phyloP scores from a whole-genome alignment of 2,113 vertebrate genomes.

The Chlorocebus sabaeus region DNA sequence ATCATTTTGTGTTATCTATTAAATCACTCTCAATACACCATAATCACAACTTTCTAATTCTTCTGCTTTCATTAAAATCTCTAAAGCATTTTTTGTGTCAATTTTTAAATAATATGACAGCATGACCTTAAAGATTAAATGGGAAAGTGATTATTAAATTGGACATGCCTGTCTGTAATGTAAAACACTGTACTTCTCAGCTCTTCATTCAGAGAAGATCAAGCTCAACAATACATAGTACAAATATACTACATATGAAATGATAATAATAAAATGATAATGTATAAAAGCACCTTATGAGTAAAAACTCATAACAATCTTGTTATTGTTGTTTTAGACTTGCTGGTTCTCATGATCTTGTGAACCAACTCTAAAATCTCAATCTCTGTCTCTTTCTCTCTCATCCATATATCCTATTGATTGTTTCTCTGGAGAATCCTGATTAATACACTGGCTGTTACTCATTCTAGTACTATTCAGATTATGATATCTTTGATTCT shows the following conservation, averaged over 20 bases:
- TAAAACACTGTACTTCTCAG: background rate
- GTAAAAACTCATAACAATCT: background rate
- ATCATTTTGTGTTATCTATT: slow-evolving; percentile 73
- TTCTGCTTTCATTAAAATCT: slow-evolving; percentile 58
- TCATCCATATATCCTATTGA: background rate
- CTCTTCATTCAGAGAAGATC: background rate
- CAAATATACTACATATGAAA: background rate
- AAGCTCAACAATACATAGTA: background rate
- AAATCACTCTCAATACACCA: slow-evolving; percentile 38
- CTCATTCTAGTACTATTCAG: background rate
- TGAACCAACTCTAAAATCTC: background rate
- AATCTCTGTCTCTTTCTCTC: no score
- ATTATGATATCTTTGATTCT: background rate
- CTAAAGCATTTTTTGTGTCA: slow-evolving; percentile 68
- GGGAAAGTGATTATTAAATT: slow-evolving; percentile 53
- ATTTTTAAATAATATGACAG: slow-evolving; percentile 72
- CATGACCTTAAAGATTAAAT: slow-evolving; percentile 64
- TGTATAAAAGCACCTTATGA: background rate
- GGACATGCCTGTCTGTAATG: slow-evolving; percentile 35
- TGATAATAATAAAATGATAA: background rate
- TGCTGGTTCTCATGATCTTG: background rate
- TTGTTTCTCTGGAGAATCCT: background rate
- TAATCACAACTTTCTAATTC: slow-evolving; percentile 58
- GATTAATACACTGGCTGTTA: background rate
- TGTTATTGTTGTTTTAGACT: background rate